Evolutionary conservation across 2,888 invertebrate species (phyloP).

Genomic region (Eristalinus aeneus): DNA sequence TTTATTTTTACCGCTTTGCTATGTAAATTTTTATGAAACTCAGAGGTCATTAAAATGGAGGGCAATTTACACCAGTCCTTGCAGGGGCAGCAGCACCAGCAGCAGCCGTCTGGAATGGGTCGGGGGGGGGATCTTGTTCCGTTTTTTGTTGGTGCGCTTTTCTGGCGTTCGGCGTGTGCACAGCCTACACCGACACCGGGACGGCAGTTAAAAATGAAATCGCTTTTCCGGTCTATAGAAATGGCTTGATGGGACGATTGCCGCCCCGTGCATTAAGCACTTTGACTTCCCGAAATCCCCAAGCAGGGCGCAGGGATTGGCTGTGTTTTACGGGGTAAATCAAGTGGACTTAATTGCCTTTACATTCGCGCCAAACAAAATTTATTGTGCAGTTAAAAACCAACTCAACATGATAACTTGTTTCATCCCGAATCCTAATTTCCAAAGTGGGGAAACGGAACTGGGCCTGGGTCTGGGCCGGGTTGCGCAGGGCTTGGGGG

Average conservation of each 20-base stretch:
- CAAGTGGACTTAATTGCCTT: constrained; percentile 63
- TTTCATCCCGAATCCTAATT: constrained; percentile 46
- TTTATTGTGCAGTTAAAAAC: constrained; percentile 55
- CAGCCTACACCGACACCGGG: constrained; percentile 25
- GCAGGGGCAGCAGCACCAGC: constrained; percentile 21
- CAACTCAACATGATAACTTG: constrained; percentile 60
- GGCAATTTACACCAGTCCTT: constrained; percentile 50
- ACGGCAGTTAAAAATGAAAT: constrained; percentile 53
- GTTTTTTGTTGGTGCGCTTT: neutral
- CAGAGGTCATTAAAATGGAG: constrained; percentile 52
- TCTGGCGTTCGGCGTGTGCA: neutral
- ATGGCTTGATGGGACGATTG: constrained; percentile 31
- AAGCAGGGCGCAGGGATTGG: neutral
- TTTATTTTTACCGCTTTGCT: constrained; percentile 39
- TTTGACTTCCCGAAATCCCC: constrained; percentile 18
- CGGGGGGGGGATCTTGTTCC: neutral
- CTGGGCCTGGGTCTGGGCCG: neutral
- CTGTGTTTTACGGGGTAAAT: constrained; percentile 52
- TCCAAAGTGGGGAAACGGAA: constrained; percentile 21
- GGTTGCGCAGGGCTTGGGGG: neutral
- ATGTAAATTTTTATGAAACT: constrained; percentile 62
- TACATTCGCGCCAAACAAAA: constrained; percentile 46
- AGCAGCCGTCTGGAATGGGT: constrained; percentile 35
- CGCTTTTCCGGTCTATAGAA: constrained; percentile 55
- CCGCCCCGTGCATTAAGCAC: constrained; percentile 37